Base-by-base conservation (phyloP, 2,113 vertebrate genomes). In the Stigmatopora argus region DNA sequence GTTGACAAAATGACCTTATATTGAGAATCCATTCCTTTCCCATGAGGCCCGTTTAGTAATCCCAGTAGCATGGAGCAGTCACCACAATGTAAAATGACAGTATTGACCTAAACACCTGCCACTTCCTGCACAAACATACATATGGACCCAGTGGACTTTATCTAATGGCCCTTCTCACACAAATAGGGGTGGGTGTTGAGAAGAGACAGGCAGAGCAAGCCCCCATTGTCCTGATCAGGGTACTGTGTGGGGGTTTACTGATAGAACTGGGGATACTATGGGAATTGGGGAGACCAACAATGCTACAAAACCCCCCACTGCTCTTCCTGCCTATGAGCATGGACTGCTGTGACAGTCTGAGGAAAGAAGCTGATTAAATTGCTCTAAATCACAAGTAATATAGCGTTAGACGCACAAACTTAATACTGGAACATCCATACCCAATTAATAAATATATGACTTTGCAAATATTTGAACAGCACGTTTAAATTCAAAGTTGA, bases 81-180 rank as follows among this genome's bases (percentile, higher is more conserved):
- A 78, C 65, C 67, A 69, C 85, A 86, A 86, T 85, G 51, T 80
- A 81, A 86, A 74, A 65, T 86, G 83, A 89, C 87, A 84, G 81
- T 79, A 77, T 64, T 84, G 85, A 86, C 82, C 79, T 78, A 83
- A 86, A 85, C 88, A 88, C 87, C 87, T 88, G 86, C 83, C 55
- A 75, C 74, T 75, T 83, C 76, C 75, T 78, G 47, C 67, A 69
- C 70, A 74, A 62, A 77, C 71, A 66, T 19, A 64, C 60, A 72
- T 70, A 69, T 46, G 64, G 6, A 78, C 72, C 58, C 62, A 63
- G 70, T 77, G 65, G 73, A 70, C 62, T 78, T 78, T 80, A 62
- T 70, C 75, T 68, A 64, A 81, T 80, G 63, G 47, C 72, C 67
- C 85, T 85, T 85, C 83, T 83, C 83, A 88, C 77, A 64, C 83